phyloP scores from a whole-genome alignment of 2,888 invertebrate genomes.

The Pollenia angustigena region DNA sequence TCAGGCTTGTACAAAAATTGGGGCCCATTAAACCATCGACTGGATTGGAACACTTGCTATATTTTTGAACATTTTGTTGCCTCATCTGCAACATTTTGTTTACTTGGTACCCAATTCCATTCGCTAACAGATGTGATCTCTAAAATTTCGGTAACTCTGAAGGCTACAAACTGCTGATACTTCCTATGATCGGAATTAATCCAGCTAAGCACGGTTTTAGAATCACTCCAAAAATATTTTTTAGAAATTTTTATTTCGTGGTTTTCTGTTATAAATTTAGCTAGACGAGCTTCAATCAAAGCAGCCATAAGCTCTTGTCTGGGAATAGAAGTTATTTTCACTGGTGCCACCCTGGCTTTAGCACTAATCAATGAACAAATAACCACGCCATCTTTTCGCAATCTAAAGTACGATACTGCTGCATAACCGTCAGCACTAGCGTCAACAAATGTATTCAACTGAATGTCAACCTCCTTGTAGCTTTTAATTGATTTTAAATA shows the following conservation, averaged over 20 bases:
- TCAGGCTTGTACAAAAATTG: no score
- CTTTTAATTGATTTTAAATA: no score
- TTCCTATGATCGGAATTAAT: not conserved
- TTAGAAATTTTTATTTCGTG: not conserved
- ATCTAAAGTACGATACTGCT: no score
- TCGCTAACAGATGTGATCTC: not conserved
- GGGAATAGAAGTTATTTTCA: conserved; percentile 1
- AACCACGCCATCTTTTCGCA: not conserved
- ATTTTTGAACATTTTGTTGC: conserved; percentile 3
- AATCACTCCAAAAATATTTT: not conserved
- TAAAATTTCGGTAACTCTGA: no score
- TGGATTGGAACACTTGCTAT: not conserved
- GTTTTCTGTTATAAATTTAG: not conserved
- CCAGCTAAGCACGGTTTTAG: not conserved
- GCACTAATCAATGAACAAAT: conserved; percentile 1
- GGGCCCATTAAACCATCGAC: not conserved
- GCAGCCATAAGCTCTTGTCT: not conserved
- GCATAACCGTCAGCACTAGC: no score
- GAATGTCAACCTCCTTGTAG: no score
- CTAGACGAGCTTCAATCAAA: not conserved
- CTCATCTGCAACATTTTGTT: conserved; percentile 8
- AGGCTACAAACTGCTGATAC: no score
- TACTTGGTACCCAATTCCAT: conserved; percentile 2
- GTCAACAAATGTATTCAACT: no score
- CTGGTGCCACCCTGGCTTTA: not conserved